Percentiles rank a stretch among this genome's conserved stretches.
Evolutionary conservation across 53 echinoderm and acorn worm species (phyloP).

Genomic region (Echinometra lucunter): DNA sequence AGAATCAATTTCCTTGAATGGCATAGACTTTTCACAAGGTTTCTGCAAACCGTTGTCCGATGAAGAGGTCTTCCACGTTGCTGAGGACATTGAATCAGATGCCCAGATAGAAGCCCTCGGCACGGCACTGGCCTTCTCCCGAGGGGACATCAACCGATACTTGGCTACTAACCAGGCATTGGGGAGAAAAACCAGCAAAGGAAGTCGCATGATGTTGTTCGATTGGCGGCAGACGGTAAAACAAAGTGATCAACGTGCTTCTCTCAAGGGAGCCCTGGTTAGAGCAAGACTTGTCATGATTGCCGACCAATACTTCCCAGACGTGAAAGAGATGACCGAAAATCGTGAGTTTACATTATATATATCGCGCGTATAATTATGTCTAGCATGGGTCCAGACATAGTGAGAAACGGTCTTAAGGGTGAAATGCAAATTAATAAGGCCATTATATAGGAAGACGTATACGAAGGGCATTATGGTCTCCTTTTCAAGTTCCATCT

Average conservation of each 20-base stretch:
- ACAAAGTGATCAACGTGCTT: conserved; percentile 5
- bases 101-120: conserved; percentile 10
- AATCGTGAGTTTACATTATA: background rate
- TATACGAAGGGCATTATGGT: no score
- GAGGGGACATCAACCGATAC: conserved; percentile 9
- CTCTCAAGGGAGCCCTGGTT: conserved; percentile 16
- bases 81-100: conserved; percentile 45
- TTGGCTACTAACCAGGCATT: background rate
- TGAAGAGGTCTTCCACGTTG: conserved; percentile 22
- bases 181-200: conserved; percentile 10
- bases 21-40: conserved; percentile 1
- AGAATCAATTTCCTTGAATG: background rate
- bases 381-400: no score
- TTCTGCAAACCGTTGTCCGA: background rate
- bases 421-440: no score
- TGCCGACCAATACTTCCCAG: conserved; percentile 38
- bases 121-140: background rate
- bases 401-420: no score
- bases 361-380: no score
- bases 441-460: no score
- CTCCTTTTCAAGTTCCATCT: no score
- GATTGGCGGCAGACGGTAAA: conserved; percentile 14
- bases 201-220: conserved; percentile 37
- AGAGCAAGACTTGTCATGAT: conserved; percentile 30
- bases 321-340: background rate